Evolutionary conservation across 2,113 vertebrate species (phyloP), one percentile per base, ranked within the genome.

Genomic region (Echinops telfairi): DNA sequence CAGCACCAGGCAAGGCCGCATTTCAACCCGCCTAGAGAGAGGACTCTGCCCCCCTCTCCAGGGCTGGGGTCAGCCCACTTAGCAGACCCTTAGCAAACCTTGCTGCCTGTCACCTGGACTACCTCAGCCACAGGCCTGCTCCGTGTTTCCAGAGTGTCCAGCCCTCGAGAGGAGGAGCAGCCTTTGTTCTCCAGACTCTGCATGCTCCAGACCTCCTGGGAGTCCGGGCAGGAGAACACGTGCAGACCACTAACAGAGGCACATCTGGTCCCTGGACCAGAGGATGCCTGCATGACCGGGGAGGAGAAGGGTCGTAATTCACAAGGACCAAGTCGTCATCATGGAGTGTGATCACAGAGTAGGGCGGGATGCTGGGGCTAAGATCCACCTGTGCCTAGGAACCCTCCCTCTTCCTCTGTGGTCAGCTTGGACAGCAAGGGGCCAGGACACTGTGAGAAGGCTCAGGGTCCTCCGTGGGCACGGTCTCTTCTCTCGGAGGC

Each of bases 101-200:
- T 70, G 29, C 76, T 53, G 68, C 31, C 60, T 92, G 58, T 33
- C 38, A 17, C 87, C 90, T 94, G 92, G 91, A 33, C 43, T n/a
- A 40, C 25, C 81, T 89, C 89, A 89, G 27, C 58, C 4, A 38
- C 6, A 1, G 71, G 23, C 82, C 93, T 95, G 94, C 84, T 93
- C 70, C 77, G 38, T 38, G 33, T 82, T 88, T 62, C 47, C 77
- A 22, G 71, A 53, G 22, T 90, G 93, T 33, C 86, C 68, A 84
- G 19, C 29, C 79, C 29, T 23, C 29, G 33, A 78, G 36, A 0
- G 27, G 79, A 62, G 20, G n/a, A 91, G 60, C 16, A 33, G 83
- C 31, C 66, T 86, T 83, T 0, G 0, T 71, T 71, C 0, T 92
- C 83, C 43, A 83, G 86, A 88, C 17, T 53, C 80, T 83, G 62